Evolutionary conservation across 2,113 vertebrate genomes (phyloP).

Genomic region (Sapajus apella): DNA sequence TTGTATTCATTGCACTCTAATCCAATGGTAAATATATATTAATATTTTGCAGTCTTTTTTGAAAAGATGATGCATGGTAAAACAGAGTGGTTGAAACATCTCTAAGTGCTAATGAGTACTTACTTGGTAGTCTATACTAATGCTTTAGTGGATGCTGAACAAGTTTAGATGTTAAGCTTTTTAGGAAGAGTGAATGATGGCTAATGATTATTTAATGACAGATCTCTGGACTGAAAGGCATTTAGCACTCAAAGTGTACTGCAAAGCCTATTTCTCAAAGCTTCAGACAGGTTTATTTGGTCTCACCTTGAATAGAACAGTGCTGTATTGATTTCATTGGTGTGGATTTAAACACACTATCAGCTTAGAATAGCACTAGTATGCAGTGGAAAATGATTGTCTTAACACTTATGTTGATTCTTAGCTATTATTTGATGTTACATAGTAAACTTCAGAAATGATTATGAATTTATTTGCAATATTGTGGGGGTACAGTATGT

Average conservation of each 20-base stretch:
- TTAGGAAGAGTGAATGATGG: conserved; percentile 84
- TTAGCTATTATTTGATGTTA: background rate
- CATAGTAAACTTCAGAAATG: background rate
- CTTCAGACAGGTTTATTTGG: conserved; percentile 86
- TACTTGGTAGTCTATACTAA: conserved; percentile 72
- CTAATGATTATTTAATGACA: conserved; percentile 86
- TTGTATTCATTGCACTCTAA: background rate
- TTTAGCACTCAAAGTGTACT: conserved; percentile 82
- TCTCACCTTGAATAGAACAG: conserved; percentile 85
- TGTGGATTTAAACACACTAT: conserved; percentile 83
- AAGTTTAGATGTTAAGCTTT: conserved; percentile 80
- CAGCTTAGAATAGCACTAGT: conserved; percentile 82
- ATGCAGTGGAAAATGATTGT: conserved; percentile 74
- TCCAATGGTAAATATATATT: background rate
- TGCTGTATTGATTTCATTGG: conserved; percentile 82
- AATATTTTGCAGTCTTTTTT: conserved; percentile 16
- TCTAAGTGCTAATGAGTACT: conserved; percentile 73
- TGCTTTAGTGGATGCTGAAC: conserved; percentile 69
- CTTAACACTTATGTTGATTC: conserved; percentile 76
- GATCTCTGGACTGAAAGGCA: conserved; percentile 83
- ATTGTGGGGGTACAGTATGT: background rate
- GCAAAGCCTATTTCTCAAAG: conserved; percentile 84
- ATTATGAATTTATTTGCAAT: conserved; percentile 10
- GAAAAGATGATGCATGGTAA: background rate
- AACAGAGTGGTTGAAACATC: conserved; percentile 31